These are phyloP conservation scores for Poeciliopsis paucimaculata DNA, from an alignment of 2,797 vertebrate species.

Conservation along the genomic window DNA sequence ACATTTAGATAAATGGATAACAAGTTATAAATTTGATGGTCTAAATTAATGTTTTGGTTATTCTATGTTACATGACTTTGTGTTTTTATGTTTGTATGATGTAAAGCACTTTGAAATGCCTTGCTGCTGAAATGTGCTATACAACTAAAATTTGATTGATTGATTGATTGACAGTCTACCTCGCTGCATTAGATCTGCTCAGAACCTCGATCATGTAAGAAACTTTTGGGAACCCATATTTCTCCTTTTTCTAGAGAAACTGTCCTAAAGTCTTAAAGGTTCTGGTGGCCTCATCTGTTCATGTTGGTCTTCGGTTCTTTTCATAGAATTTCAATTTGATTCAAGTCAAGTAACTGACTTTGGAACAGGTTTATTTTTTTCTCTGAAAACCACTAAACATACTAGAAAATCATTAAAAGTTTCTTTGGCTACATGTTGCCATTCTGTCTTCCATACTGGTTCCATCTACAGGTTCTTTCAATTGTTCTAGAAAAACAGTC, in stretches of 20 bases:
- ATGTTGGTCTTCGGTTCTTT: neutral
- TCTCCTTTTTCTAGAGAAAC: neutral
- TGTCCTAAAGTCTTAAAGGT: neutral
- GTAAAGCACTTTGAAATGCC: no score
- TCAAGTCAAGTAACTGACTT: neutral
- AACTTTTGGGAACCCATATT: neutral
- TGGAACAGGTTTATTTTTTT: neutral
- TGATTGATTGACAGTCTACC: no score
- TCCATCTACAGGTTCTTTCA: neutral
- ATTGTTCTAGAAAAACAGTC: neutral
- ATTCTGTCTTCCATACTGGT: neutral
- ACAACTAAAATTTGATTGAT: no score
- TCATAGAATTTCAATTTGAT: neutral
- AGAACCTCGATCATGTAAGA: neutral
- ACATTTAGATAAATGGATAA: no score
- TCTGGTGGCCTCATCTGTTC: neutral
- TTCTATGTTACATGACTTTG: no score
- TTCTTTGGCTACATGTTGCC: neutral
- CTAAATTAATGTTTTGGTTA: no score
- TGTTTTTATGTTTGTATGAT: no score
- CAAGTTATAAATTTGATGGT: no score
- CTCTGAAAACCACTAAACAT: neutral
- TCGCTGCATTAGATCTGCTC: neutral
- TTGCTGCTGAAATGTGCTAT: no score
- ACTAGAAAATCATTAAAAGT: neutral